Conservation (phyloP, 2,113 vertebrate genomes). For the Ia io region DNA sequence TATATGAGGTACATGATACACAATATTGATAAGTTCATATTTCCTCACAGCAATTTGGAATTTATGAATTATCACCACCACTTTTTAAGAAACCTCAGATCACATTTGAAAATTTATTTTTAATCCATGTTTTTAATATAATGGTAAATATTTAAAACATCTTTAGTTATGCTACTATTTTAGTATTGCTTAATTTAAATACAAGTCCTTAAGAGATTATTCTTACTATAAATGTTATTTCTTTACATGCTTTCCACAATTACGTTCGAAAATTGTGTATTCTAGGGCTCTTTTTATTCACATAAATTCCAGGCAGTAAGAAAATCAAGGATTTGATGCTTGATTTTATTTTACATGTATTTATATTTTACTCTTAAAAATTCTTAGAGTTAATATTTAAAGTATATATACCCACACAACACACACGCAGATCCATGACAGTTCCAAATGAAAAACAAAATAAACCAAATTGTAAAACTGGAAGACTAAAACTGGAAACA, state of each 20-base stretch:
- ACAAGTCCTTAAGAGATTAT: neutral
- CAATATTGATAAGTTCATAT: neutral
- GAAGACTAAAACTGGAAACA: slow-evolving; percentile 13
- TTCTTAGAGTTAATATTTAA: slow-evolving; percentile 36
- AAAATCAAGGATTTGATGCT: neutral
- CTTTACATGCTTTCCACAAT: neutral
- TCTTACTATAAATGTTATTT: slow-evolving; percentile 37
- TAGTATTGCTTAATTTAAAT: slow-evolving; percentile 2
- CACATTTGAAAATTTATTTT: neutral
- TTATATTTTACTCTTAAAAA: slow-evolving; percentile 31
- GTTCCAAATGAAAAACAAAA: neutral
- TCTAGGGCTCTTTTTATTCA: neutral
- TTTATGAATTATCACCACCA: slow-evolving; percentile 3
- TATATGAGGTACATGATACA: neutral
- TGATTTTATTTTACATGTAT: neutral
- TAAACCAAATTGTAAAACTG: neutral
- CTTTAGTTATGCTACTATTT: neutral
- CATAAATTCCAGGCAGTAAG: neutral
- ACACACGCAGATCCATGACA: neutral
- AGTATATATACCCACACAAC: neutral
- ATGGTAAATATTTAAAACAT: slow-evolving; percentile 27
- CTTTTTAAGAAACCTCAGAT: neutral
- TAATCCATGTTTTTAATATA: neutral
- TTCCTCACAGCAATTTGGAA: neutral
- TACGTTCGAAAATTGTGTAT: neutral